Conservation (phyloP, 1,140 invertebrate genomes). For the Potamilus streckersoni region DNA sequence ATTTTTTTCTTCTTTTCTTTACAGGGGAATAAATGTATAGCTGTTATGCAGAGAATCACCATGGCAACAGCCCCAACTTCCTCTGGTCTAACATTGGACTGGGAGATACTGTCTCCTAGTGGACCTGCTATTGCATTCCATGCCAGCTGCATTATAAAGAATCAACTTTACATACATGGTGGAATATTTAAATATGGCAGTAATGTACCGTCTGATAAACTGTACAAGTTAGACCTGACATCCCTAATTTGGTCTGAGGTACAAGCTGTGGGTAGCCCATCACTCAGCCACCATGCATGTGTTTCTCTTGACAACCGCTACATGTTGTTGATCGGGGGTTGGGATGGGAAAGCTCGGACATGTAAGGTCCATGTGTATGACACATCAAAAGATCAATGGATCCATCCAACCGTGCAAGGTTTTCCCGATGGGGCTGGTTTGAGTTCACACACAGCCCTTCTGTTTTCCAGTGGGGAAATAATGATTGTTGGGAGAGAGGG, state of each 20-base stretch:
- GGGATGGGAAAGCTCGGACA: slow-evolving; percentile 53
- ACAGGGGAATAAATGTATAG: no score
- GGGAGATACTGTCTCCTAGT: slow-evolving; percentile 39
- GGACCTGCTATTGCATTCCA: slow-evolving; percentile 55
- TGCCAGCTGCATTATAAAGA: slow-evolving; percentile 30
- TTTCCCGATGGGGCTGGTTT: slow-evolving; percentile 61
- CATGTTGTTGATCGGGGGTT: slow-evolving; percentile 62
- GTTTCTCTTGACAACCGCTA: slow-evolving; percentile 52
- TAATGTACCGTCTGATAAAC: slow-evolving; percentile 44
- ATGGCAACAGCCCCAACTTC: slow-evolving; percentile 16
- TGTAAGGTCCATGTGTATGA: slow-evolving; percentile 48
- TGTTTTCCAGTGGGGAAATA: slow-evolving; percentile 43
- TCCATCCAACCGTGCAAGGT: slow-evolving; percentile 32
- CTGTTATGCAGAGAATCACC: not conserved
- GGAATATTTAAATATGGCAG: slow-evolving; percentile 46
- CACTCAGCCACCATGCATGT: slow-evolving; percentile 58
- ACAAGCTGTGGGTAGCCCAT: slow-evolving; percentile 38
- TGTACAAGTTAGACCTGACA: slow-evolving; percentile 48
- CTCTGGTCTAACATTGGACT: slow-evolving; percentile 27
- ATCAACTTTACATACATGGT: slow-evolving; percentile 56
- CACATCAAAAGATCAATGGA: slow-evolving; percentile 46
- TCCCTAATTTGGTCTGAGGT: slow-evolving; percentile 36
- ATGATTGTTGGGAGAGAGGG: slow-evolving; percentile 61
- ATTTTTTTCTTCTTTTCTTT: no score
- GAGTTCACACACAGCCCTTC: slow-evolving; percentile 56